Evolutionary conservation across 2,888 invertebrate species (phyloP).

Genomic region (Eudasyphora cyanicolor): DNA sequence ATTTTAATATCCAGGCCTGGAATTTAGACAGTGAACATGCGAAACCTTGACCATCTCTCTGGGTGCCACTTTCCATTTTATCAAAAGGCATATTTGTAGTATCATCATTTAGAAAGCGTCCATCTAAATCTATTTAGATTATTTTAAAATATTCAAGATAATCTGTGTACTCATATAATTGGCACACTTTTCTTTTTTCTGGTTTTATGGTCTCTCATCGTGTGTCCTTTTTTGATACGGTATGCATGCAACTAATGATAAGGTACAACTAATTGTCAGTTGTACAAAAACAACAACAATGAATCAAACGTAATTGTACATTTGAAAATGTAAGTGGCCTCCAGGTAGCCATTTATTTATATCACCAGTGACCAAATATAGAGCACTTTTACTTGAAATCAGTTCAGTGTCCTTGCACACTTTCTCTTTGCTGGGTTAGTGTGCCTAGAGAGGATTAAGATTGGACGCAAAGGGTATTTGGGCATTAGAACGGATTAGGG

Average conservation of each 20-base stretch:
- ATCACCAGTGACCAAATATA: neutral
- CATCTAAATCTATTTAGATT: neutral
- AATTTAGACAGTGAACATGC: no score
- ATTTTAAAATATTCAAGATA: neutral
- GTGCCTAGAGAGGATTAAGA: neutral
- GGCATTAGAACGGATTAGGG: neutral
- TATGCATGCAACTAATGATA: slow-evolving; percentile 14
- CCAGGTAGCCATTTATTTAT: neutral
- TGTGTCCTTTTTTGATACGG: slow-evolving; percentile 2
- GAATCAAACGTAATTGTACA: neutral
- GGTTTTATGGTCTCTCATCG: neutral
- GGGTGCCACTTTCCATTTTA: neutral
- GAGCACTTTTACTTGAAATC: slow-evolving; percentile 25
- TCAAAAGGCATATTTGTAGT: neutral
- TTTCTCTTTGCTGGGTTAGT: neutral
- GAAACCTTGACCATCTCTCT: neutral
- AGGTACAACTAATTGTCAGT: slow-evolving; percentile 22
- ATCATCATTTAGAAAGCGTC: neutral
- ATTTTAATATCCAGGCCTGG: no score
- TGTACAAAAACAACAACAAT: slow-evolving; percentile 34
- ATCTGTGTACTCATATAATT: neutral
- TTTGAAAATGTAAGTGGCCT: neutral
- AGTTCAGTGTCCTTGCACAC: neutral
- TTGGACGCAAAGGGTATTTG: neutral
- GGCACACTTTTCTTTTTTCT: slow-evolving; percentile 28